Conservation (phyloP, 2,797 vertebrate genomes). For the Acanthurus tractus region DNA sequence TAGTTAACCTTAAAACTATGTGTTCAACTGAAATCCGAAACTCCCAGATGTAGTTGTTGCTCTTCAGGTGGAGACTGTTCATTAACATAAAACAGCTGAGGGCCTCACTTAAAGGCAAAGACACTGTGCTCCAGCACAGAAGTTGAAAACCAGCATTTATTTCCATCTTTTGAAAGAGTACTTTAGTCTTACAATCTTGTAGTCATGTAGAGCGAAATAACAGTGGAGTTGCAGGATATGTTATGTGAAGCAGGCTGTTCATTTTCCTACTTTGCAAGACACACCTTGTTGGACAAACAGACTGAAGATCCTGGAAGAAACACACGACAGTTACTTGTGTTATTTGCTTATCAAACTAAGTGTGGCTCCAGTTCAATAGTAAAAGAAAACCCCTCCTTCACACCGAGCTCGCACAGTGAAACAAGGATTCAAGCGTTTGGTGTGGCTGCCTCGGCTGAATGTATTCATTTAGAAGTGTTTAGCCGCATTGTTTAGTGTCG, state of each 20-base stretch:
- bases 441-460: slow-evolving; percentile 24
- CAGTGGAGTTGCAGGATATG: neutral
- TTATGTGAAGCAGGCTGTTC: slow-evolving; percentile 45
- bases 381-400: slow-evolving; percentile 20
- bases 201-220: neutral
- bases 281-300: slow-evolving; percentile 81
- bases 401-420: neutral
- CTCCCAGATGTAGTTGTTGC: slow-evolving; percentile 14
- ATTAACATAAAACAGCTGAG: neutral
- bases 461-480: slow-evolving; percentile 50
- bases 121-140: neutral
- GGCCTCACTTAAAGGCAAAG: slow-evolving; percentile 5
- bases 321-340: slow-evolving; percentile 32
- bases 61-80: neutral
- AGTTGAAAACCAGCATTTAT: neutral
- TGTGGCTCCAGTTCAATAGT: neutral
- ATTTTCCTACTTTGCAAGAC: slow-evolving; percentile 42
- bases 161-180: neutral
- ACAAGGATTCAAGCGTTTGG: neutral
- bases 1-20: neutral
- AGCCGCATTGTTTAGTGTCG: slow-evolving; percentile 54
- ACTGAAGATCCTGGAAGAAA: slow-evolving; percentile 80
- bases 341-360: slow-evolving; percentile 73
- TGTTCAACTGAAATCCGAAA: slow-evolving; percentile 22
- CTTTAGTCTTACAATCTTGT: neutral